Evolutionary conservation across 2,888 invertebrate genomes (phyloP).

Genomic region (Magallana nippona): DNA sequence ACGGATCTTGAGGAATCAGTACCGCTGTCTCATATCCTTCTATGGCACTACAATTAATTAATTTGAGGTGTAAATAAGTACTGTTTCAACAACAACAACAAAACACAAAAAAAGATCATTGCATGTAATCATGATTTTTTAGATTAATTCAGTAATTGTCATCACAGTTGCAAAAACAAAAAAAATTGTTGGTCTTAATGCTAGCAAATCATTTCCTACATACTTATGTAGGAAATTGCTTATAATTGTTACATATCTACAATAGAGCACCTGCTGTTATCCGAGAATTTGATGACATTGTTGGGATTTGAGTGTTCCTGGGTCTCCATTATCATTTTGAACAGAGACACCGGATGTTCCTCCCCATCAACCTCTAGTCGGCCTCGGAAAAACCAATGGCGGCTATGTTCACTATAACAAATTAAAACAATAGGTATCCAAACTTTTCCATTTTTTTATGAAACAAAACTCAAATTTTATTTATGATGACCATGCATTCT

Average conservation of each 20-base stretch:
- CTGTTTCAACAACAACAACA: too few relatives aligned
- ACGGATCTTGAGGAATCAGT: constrained; percentile 86
- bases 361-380: constrained; percentile 88
- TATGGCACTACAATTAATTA: constrained; percentile 86
- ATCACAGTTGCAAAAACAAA: too few relatives aligned
- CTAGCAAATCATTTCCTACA: too few relatives aligned
- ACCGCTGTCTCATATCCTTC: constrained; percentile 88
- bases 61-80: too few relatives aligned
- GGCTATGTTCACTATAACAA: constrained; percentile 90
- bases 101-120: too few relatives aligned
- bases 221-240: too few relatives aligned
- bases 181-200: too few relatives aligned
- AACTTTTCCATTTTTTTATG: background rate
- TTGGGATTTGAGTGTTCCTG: constrained; percentile 92
- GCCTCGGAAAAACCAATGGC: constrained; percentile 99
- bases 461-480: background rate
- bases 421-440: background rate
- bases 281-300: constrained; percentile 97
- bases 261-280: constrained; percentile 92
- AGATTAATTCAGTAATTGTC: too few relatives aligned
- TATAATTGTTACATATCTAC: background rate
- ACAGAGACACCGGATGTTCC: constrained; percentile 89
- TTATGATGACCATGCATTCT: too few relatives aligned
- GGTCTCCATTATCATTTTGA: constrained; percentile 95
- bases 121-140: too few relatives aligned